Evolutionary conservation across 2,888 invertebrate genomes (phyloP).

Genomic region (Brenthis ino): DNA sequence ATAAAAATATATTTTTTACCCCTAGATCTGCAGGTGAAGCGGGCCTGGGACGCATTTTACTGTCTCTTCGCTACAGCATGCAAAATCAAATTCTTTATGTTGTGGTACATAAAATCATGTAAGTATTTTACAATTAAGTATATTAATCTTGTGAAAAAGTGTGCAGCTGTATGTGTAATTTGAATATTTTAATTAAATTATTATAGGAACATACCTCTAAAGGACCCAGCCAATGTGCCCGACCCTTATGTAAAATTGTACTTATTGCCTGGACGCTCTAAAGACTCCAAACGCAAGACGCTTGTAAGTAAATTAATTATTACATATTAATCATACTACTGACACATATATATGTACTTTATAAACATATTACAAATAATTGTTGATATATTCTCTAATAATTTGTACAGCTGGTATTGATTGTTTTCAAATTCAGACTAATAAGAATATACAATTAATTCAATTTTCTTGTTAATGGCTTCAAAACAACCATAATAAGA

Average conservation of each 20-base stretch:
- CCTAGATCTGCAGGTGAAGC: constrained; percentile 86
- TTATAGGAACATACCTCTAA: constrained; percentile 88
- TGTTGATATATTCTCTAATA: too few relatives aligned
- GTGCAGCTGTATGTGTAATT: neutral
- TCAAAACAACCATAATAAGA: too few relatives aligned
- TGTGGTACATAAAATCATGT: constrained; percentile 95
- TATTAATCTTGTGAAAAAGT: too few relatives aligned
- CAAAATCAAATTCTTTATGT: constrained; percentile 91
- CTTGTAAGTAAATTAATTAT: constrained; percentile 73
- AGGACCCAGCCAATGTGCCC: constrained; percentile 91
- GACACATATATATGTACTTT: too few relatives aligned
- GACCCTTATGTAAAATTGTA: constrained; percentile 96
- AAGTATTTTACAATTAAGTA: constrained; percentile 64
- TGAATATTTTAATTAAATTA: neutral
- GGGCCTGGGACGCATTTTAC: constrained; percentile 90
- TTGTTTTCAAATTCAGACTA: too few relatives aligned
- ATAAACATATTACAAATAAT: too few relatives aligned
- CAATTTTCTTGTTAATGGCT: too few relatives aligned
- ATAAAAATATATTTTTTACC: constrained; percentile 2
- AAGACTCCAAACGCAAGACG: constrained; percentile 94
- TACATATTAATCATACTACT: too few relatives aligned
- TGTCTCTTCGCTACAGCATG: constrained; percentile 92
- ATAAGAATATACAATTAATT: too few relatives aligned
- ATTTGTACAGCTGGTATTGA: too few relatives aligned
- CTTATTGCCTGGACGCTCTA: constrained; percentile 90